Base-by-base conservation (phyloP, 1,140 invertebrate genomes). In the Drosophila orosa region DNA sequence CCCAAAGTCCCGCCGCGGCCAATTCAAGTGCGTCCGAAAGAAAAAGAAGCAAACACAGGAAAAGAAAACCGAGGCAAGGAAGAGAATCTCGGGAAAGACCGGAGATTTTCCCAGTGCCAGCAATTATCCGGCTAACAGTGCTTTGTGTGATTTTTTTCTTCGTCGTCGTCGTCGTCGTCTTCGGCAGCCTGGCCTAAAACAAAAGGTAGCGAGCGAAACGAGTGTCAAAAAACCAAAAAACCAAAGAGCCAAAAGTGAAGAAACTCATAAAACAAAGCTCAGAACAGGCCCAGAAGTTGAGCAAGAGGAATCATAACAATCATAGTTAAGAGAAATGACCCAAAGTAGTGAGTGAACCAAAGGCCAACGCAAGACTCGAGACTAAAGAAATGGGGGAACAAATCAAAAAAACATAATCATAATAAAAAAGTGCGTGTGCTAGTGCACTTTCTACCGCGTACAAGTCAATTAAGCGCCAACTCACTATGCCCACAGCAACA, bases 381-480 rank as follows among this genome's bases (percentile, higher is more conserved):
- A 25, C 54, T 42, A 47, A 85, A 6, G 25, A 19, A 19, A 19
- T 4, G 13, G 27, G 29, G 17, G 29, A 52, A 31, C 6, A 50
- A 50, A 19, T 50, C 27, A 3, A 48, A 50, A 33, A 22, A 52
- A 33, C 29, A 22, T 33, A 19, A 52, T 22, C 29, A 15, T 35
- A 52, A 52, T 52, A 52, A 52, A 52, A 52, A 52, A 24, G 73
- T 80, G 42, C 65, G 66, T 55, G 74, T 65, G 76, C 45, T 27
- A 79, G 71, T 60, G 76, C 63, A 80, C 77, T 84, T 84, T 87
- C 80, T 89, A 84, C 84, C 73, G 76, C 80, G 73, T 78, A 89
- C 84, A 84, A 89, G 84, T 89, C 85, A 89, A 89, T 89, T 89
- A 89, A 87, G 78, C 69, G 59, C 80, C 73, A 75, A 82, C 54